Conservation (phyloP, 2,888 invertebrate genomes). For the Rapana venosa region DNA sequence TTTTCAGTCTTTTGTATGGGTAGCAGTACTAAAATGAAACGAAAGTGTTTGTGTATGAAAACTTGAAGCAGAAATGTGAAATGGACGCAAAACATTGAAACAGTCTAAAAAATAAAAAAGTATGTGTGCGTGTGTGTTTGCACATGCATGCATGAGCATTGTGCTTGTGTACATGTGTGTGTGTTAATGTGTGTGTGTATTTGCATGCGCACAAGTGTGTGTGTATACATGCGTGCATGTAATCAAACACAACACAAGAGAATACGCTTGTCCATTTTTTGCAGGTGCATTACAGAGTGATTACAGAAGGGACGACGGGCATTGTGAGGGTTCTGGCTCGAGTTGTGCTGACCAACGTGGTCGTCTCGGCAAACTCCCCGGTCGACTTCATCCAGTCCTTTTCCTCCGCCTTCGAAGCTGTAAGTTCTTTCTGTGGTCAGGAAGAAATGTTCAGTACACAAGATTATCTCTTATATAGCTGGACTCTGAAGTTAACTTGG, state of each 20-base stretch:
- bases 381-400: conserved; percentile 66
- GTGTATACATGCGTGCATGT: neutral
- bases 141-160: too few species aligned
- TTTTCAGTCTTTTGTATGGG: neutral
- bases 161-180: neutral
- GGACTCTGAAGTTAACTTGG: too few species aligned
- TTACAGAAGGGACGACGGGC: conserved; percentile 80
- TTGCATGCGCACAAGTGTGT: neutral
- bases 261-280: neutral
- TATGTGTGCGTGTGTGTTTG: too few species aligned
- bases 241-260: neutral
- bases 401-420: conserved; percentile 61
- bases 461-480: too few species aligned
- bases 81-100: neutral
- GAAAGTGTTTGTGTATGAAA: neutral
- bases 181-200: neutral
- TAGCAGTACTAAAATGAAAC: neutral
- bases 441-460: too few species aligned
- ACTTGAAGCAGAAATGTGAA: too few species aligned
- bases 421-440: conserved; percentile 50
- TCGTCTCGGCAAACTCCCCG: conserved; percentile 16
- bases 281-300: conserved; percentile 65
- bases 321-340: conserved; percentile 78
- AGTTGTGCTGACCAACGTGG: conserved; percentile 78
- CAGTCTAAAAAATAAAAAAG: neutral